Percentiles rank a stretch among this genome's conserved stretches.
These are phyloP conservation scores for Vannuccia rotundouncinata DNA, from an alignment of 2,888 invertebrate species.

Conservation along the genomic window DNA sequence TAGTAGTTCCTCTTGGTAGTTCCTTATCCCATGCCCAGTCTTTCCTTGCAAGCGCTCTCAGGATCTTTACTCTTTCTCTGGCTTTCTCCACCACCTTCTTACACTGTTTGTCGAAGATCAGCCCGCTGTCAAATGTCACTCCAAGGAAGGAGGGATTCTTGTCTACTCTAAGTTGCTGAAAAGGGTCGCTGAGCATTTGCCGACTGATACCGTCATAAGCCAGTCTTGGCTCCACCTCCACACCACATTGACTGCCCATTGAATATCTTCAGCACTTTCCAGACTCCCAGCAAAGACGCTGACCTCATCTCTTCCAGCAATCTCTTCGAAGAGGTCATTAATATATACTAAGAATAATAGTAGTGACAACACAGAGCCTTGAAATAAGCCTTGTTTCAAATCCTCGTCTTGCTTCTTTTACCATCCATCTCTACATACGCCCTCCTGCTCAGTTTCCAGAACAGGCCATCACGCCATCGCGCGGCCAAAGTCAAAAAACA, in stretches of 20 bases:
- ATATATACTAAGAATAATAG: constrained; percentile 15
- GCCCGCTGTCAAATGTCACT: too few species aligned
- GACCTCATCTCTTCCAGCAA: not conserved
- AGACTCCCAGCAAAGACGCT: constrained; percentile 11
- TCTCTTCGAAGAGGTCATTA: not conserved
- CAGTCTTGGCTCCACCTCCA: constrained; percentile 3
- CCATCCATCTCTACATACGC: not conserved
- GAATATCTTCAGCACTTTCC: not conserved
- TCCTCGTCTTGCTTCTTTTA: not conserved
- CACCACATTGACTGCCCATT: not conserved
- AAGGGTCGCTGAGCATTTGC: not conserved
- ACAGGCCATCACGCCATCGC: not conserved
- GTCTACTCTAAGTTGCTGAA: not conserved
- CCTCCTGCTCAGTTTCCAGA: not conserved
- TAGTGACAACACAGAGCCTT: not conserved
- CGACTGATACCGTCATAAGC: constrained; percentile 4
- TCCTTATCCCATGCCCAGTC: too few species aligned
- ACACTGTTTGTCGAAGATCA: too few species aligned
- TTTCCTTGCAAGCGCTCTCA: too few species aligned
- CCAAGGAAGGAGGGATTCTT: too few species aligned
- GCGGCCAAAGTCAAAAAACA: not conserved
- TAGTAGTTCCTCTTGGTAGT: too few species aligned
- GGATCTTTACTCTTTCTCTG: too few species aligned
- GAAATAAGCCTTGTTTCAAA: not conserved
- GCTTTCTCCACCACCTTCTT: too few species aligned